A percentile compares a stretch with the other conserved stretches of the same genome.
Conservation (phyloP, 2,888 invertebrate genomes). For the Microplitis manilae region DNA sequence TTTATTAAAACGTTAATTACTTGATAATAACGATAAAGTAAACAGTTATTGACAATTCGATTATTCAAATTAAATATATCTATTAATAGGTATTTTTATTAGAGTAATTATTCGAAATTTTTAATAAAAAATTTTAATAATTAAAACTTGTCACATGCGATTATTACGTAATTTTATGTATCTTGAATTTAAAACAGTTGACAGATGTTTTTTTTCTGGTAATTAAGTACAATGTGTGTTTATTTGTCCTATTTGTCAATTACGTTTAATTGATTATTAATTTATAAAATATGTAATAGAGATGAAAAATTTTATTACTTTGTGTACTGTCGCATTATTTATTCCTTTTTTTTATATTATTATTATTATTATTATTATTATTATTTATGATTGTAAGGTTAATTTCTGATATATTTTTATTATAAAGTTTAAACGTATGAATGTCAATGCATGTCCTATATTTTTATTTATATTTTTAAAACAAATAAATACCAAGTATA, state of each 20-base stretch:
- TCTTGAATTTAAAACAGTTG: constrained; percentile 27
- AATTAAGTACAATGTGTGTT: not conserved
- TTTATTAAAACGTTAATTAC: not conserved
- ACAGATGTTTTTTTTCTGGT: constrained; percentile 19
- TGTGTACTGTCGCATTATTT: not conserved
- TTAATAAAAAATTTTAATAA: not conserved
- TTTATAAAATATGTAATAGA: not conserved
- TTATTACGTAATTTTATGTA: constrained; percentile 18
- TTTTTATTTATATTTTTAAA: constrained; percentile 40
- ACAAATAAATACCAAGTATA: constrained; percentile 35
- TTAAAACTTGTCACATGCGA: constrained; percentile 15
- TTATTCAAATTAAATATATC: not conserved
- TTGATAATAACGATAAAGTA: not conserved
- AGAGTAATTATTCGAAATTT: not conserved
- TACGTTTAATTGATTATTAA: constrained; percentile 9
- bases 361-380: not conserved
- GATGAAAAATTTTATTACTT: not conserved
- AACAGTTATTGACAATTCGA: not conserved
- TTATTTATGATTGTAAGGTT: not conserved
- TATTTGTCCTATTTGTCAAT: not conserved
- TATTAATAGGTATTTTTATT: constrained; percentile 9
- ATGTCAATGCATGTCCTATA: constrained; percentile 55
- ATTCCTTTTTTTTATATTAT: not conserved
- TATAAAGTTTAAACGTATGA: constrained; percentile 1
- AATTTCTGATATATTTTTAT: not conserved